Base-by-base conservation (phyloP, 1,140 invertebrate species). In the Drosophila ohnishii region DNA sequence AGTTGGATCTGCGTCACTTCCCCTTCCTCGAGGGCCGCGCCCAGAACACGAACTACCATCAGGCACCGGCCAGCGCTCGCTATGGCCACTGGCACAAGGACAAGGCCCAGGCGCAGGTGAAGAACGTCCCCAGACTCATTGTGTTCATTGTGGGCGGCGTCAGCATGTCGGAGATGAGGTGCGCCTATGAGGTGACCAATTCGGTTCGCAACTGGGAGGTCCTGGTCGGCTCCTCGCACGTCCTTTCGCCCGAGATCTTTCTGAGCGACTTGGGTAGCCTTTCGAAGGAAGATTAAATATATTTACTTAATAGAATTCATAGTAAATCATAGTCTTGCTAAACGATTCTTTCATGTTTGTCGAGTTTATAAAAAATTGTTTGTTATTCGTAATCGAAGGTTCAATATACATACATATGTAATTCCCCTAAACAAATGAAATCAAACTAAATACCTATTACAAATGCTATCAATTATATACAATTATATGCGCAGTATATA, bases 61-160 rank as follows among this genome's bases (percentile, higher is more conserved):
- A 53, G 32, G 96, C 97, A 58, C 96, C 97, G n/a, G 96, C 97
- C 85, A 99, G 98, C 92, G 98, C 97, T 2, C 95, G 98, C 35
- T 99, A 99, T 92, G 99, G 99, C 30, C 98, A 99, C 87, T 99
- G 99, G 99, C 99, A 99, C 92, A 99, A 99, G 92, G 98, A 99
- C 80, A 97, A 98, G 90, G 96, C 96, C 16, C 96, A 97, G 86
- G 95, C 97, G 78, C 96, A 97, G 14, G 95, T 98, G 22, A 98
- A 98, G 92, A 99, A 99, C 92, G 97, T 99, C 25, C 99, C 99
- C 40, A 95, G 99, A 22, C 92, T 99, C 2, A 96, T 99, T 72
- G 96, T 99, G 6, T 99, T 99, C 91, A 95, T 99, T 62, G 96
- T 99, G 74, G 99, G 99, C 65, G 99, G 99, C 78, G 93, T 97